Percentiles rank a stretch among this genome's conserved stretches.
Evolutionary conservation across 2,797 vertebrate genomes (phyloP).

Genomic region (Pampus argenteus): DNA sequence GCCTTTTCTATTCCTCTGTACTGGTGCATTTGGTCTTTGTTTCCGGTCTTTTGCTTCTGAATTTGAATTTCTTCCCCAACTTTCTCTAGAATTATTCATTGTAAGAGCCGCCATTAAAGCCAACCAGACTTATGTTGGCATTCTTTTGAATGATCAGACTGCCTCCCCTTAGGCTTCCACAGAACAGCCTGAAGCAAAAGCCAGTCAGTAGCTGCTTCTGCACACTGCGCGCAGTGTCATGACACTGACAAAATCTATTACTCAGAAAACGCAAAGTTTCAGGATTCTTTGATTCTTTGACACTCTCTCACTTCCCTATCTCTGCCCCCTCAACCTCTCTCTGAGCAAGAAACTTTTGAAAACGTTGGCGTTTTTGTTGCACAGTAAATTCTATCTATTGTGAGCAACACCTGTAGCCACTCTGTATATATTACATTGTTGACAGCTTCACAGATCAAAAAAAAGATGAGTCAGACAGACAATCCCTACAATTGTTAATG

Average conservation of each 20-base stretch:
- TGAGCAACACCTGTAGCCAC: slow-evolving; percentile 4
- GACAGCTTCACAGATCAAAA: slow-evolving; percentile 1
- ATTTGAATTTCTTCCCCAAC: slow-evolving; percentile 38
- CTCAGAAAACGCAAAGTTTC: slow-evolving; percentile 55
- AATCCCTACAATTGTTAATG: slow-evolving; percentile 17
- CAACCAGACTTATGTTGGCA: slow-evolving; percentile 62
- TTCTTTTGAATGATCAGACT: slow-evolving; percentile 59
- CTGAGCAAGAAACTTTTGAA: slow-evolving; percentile 26
- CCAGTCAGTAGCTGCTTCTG: slow-evolving; percentile 52
- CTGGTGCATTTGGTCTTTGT: not conserved
- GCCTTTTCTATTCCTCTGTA: not conserved
- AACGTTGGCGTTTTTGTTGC: slow-evolving; percentile 4
- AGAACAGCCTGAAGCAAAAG: slow-evolving; percentile 71
- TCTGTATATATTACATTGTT: not conserved
- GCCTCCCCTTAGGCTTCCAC: slow-evolving; percentile 64
- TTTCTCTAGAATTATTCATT: slow-evolving; percentile 48
- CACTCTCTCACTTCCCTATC: slow-evolving; percentile 36
- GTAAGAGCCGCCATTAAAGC: slow-evolving; percentile 58
- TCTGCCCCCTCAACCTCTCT: slow-evolving; percentile 22
- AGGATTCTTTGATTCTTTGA: slow-evolving; percentile 53
- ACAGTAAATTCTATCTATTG: not conserved
- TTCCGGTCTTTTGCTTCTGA: slow-evolving; percentile 17
- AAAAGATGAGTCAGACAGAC: slow-evolving; percentile 4
- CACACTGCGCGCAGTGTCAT: slow-evolving; percentile 47
- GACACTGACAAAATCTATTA: slow-evolving; percentile 61